These are phyloP conservation scores for Trichoplusia ni DNA, from an alignment of 1,140 invertebrate genomes.

Conservation along the genomic window DNA sequence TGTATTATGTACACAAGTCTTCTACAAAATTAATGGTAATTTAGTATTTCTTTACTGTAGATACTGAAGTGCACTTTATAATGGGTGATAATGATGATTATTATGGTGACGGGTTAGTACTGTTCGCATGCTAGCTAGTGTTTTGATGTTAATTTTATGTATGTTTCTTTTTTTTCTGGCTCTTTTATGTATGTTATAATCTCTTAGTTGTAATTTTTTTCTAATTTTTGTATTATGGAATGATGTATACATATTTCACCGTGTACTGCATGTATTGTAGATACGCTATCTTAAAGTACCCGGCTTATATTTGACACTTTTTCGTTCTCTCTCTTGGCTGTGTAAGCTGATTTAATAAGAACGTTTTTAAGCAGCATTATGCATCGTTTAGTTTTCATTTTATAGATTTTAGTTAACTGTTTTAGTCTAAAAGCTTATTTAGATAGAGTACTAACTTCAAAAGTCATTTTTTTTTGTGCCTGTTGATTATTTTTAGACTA, in stretches of 20 bases:
- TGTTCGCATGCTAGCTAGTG: constrained; percentile 27
- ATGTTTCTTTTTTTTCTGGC: constrained; percentile 27
- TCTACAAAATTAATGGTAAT: constrained; percentile 50
- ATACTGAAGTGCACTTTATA: constrained; percentile 42
- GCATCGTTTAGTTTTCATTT: too few relatives aligned
- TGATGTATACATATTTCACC: neutral
- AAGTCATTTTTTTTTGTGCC: too few relatives aligned
- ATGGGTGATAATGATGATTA: constrained; percentile 76
- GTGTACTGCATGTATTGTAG: neutral
- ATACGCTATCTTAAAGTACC: neutral
- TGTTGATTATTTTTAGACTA: too few relatives aligned
- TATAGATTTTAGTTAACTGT: too few relatives aligned
- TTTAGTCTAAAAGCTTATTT: too few relatives aligned
- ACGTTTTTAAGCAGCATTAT: too few relatives aligned
- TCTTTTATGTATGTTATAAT: too few relatives aligned
- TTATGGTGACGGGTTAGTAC: constrained; percentile 77
- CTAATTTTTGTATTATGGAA: neutral
- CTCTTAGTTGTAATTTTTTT: too few relatives aligned
- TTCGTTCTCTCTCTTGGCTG: neutral
- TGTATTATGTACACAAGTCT: constrained; percentile 6
- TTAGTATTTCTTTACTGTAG: constrained; percentile 40
- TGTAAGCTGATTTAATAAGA: neutral
- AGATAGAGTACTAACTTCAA: too few relatives aligned
- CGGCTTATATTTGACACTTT: constrained; percentile 1
- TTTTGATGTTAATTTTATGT: constrained; percentile 8